phyloP scores from a whole-genome alignment of 1,140 invertebrate species.

The Anastatus disparis region DNA sequence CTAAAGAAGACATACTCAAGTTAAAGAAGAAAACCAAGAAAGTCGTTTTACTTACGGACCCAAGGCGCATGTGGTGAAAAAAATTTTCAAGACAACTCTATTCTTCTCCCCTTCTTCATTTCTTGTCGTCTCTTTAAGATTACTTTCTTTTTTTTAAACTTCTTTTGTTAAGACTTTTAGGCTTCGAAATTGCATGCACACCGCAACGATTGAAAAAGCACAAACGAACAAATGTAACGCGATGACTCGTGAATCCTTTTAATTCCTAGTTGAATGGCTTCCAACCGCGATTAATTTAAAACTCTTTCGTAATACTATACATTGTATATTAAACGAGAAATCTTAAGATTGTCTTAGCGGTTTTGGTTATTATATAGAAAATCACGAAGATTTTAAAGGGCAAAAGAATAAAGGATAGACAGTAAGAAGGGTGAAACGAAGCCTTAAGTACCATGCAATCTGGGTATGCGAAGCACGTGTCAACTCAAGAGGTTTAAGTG shows the following conservation, averaged over 20 bases:
- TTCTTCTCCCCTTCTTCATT: no score
- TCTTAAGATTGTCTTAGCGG: no score
- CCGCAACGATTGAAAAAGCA: slow-evolving; percentile 24
- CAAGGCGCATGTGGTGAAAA: neutral
- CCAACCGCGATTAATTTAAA: slow-evolving; percentile 54
- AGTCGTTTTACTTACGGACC: neutral
- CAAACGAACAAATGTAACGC: slow-evolving; percentile 48
- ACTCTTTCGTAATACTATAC: no score
- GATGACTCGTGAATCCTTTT: slow-evolving; percentile 53
- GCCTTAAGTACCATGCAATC: slow-evolving; percentile 49
- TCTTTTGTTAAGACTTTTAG: neutral
- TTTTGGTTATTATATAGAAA: no score
- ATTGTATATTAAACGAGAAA: no score
- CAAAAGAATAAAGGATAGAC: neutral
- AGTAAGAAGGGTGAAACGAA: slow-evolving; percentile 23
- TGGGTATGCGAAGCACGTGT: slow-evolving; percentile 50
- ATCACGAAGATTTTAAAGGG: no score
- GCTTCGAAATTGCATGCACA: neutral
- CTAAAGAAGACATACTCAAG: neutral
- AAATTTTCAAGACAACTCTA: slow-evolving; percentile 3
- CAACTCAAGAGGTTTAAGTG: slow-evolving; percentile 25
- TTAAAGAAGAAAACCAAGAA: neutral
- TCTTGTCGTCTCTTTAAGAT: neutral
- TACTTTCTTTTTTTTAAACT: neutral
- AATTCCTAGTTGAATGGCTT: slow-evolving; percentile 47